These are phyloP conservation scores for Melanotus villosus DNA, from an alignment of 2,888 invertebrate genomes.

Conservation along the genomic window DNA sequence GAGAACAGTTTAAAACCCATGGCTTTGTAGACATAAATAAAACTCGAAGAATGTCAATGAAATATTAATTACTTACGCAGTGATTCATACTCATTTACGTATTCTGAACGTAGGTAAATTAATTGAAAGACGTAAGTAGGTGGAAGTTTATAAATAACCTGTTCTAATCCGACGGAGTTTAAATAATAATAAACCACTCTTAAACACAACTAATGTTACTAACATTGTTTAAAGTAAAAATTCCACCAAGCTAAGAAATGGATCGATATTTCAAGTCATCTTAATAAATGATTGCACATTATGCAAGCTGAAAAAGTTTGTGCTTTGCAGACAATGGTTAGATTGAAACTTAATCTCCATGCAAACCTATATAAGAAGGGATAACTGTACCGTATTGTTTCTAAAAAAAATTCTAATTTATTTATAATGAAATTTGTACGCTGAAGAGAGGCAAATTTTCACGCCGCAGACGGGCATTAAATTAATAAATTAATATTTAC, in stretches of 20 bases:
- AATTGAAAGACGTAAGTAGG: slow-evolving; percentile 49
- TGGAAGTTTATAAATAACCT: slow-evolving; percentile 52
- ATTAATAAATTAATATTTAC: too few relatives aligned
- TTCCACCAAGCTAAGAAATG: slow-evolving; percentile 16
- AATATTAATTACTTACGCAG: slow-evolving; percentile 45
- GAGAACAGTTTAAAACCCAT: slow-evolving; percentile 5
- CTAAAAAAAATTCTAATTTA: neutral
- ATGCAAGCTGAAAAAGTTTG: slow-evolving; percentile 22
- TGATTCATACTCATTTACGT: slow-evolving; percentile 46
- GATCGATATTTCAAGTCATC: slow-evolving; percentile 48
- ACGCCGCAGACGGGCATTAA: too few relatives aligned
- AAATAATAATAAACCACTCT: slow-evolving; percentile 45
- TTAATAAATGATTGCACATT: slow-evolving; percentile 44
- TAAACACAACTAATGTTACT: slow-evolving; percentile 39
- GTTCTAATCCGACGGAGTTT: slow-evolving; percentile 34
- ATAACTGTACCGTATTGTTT: neutral
- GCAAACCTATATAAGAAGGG: slow-evolving; percentile 4
- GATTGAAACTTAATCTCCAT: slow-evolving; percentile 20
- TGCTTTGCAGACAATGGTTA: slow-evolving; percentile 27
- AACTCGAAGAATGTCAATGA: slow-evolving; percentile 43
- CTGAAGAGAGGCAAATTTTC: too few relatives aligned
- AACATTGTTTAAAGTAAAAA: slow-evolving; percentile 24
- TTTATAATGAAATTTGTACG: too few relatives aligned
- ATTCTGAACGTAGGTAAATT: slow-evolving; percentile 46
- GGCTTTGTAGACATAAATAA: slow-evolving; percentile 35